These are phyloP conservation scores for Lampropteryx suffumata DNA, from an alignment of 2,888 invertebrate species.

Conservation along the genomic window DNA sequence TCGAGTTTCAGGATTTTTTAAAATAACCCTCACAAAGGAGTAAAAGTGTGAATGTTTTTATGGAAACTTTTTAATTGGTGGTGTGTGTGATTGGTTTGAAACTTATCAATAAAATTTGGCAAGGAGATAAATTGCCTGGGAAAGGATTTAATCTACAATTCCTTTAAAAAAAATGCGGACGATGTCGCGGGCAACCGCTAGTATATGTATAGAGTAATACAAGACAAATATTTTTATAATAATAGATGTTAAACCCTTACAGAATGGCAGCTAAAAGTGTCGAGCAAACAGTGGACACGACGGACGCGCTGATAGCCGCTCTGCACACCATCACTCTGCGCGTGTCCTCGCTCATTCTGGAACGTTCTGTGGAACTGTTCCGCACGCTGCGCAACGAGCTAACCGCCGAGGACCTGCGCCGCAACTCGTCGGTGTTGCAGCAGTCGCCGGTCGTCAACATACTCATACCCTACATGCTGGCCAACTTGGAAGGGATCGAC, in stretches of 20 bases:
- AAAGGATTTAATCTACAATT: no score
- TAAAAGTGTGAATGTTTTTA: no score
- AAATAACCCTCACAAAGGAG: no score
- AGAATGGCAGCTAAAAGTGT: constrained; percentile 42
- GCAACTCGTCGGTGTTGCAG: constrained; percentile 61
- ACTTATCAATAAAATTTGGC: no score
- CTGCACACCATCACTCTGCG: constrained; percentile 83
- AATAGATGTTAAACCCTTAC: not conserved
- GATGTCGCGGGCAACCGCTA: no score
- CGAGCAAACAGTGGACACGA: constrained; percentile 49
- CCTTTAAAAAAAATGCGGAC: no score
- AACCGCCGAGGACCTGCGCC: constrained; percentile 70
- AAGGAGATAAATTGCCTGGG: no score
- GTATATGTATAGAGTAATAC: no score
- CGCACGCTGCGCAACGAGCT: constrained; percentile 88
- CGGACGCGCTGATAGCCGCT: constrained; percentile 52
- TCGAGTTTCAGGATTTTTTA: no score
- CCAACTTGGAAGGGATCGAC: constrained; percentile 91
- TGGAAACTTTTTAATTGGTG: no score
- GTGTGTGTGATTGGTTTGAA: no score
- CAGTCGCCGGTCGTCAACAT: constrained; percentile 86
- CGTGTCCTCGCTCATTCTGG: constrained; percentile 90
- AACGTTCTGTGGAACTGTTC: constrained; percentile 89
- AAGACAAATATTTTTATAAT: no score
- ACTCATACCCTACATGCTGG: constrained; percentile 91